Evolutionary conservation across 2,797 vertebrate genomes (phyloP).

Genomic region (Parauchenoglanis ngamensis): DNA sequence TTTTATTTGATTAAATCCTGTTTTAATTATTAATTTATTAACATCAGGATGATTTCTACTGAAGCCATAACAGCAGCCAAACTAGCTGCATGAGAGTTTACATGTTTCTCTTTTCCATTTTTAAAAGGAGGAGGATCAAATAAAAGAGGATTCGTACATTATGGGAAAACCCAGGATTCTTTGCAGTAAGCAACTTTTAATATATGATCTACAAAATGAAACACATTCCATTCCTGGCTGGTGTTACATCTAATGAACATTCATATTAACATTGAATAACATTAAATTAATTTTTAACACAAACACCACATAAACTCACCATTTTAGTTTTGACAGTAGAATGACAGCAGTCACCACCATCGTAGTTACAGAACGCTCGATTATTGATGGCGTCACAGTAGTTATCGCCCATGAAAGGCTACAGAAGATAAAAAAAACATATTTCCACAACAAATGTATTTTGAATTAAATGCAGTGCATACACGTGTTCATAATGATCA

Average conservation of each 20-base stretch:
- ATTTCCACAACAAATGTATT: not conserved
- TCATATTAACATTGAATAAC: not conserved
- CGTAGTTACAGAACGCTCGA: conserved; percentile 97
- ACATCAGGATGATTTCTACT: not conserved
- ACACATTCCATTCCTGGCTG: conserved; percentile 4
- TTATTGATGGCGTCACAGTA: conserved; percentile 98
- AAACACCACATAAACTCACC: conserved; percentile 64
- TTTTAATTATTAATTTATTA: not conserved
- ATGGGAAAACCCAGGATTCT: not conserved
- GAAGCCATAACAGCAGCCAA: not conserved
- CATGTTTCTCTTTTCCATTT: conserved; percentile 6
- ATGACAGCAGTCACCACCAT: conserved; percentile 95
- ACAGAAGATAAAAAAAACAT: conserved; percentile 32
- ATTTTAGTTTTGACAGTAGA: conserved; percentile 98
- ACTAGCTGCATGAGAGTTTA: not conserved
- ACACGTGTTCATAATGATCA: not conserved
- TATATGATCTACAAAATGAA: conserved; percentile 19
- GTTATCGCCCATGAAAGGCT: conserved; percentile 95
- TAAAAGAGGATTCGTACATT: conserved; percentile 35
- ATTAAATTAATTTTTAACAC: not conserved
- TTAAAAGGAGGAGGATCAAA: not conserved
- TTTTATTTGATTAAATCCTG: not conserved
- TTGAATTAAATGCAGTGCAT: not conserved
- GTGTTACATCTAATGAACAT: not conserved
- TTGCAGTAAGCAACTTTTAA: not conserved